Conservation (phyloP, 2,113 vertebrate species). For the Larimichthys polyactis region DNA sequence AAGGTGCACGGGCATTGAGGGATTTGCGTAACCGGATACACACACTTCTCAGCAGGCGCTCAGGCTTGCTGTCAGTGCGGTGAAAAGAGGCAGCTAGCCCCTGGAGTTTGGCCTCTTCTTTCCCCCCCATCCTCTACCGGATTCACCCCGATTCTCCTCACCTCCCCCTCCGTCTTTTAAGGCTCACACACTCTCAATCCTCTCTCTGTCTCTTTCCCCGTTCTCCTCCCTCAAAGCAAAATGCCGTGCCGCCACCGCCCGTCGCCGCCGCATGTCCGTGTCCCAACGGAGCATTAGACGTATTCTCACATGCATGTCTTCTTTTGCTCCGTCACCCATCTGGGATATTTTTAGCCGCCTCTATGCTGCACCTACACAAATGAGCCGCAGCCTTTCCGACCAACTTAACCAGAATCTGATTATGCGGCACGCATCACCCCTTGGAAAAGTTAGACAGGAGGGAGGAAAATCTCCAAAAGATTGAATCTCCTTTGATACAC, state of each 20-base stretch:
- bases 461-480: slow-evolving; percentile 58
- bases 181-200: slow-evolving; percentile 1
- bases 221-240: not conserved
- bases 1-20: slow-evolving; percentile 51
- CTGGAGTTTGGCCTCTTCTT: slow-evolving; percentile 64
- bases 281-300: not conserved
- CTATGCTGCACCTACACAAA: slow-evolving; percentile 67
- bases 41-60: slow-evolving; percentile 58
- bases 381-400: slow-evolving; percentile 57
- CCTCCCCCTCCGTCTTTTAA: slow-evolving; percentile 13
- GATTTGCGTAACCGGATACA: slow-evolving; percentile 69
- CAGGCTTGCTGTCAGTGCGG: slow-evolving; percentile 64
- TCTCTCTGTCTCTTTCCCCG: not conserved
- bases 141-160: slow-evolving; percentile 48
- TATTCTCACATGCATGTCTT: not conserved
- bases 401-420: slow-evolving; percentile 65
- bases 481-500: slow-evolving; percentile 58
- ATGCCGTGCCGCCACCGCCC: not conserved
- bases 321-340: slow-evolving; percentile 50
- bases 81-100: slow-evolving; percentile 56
- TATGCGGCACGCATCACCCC: slow-evolving; percentile 47
- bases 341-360: slow-evolving; percentile 76
- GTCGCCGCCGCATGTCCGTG: slow-evolving; percentile 34
- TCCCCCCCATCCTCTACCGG: not conserved
- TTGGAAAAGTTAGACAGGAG: slow-evolving; percentile 58